Evolutionary conservation across 2,888 invertebrate genomes (phyloP), one percentile per base, ranked within the genome.

Genomic region (Leucophenga montana): DNA sequence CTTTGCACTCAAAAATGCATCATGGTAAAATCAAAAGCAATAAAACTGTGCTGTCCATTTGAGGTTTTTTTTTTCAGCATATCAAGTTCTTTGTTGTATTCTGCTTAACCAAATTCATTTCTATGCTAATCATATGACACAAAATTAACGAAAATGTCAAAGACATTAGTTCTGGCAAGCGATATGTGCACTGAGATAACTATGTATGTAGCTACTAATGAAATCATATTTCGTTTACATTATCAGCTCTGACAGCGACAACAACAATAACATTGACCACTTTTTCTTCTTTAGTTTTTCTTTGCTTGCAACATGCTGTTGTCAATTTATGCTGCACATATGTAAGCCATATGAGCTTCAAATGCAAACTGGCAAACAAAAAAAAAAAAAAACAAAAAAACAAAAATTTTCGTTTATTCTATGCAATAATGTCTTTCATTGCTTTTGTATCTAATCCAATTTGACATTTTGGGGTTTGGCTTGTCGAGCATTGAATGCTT

Each of bases 111-210:
- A n/a, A n/a, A n/a, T n/a, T n/a, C n/a, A n/a, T n/a, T n/a, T 27
- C 4, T 27, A 27, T 27, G 27, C 4, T 27, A 27, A 27, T 27
- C 27, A 27, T 27, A 27, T 27, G 4, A 4, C n/a, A 46, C 46
- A 46, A 50, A 50, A 16, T 18, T 50, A 16, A n/a, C 57, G 59
- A 72, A 66, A 70, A 67, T 71, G 67, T 62, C 59, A 59, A 76
- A 61, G 39, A 31, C 22, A 67, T 72, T 74, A 73, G 73, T 71
- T 74, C 8, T 50, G 67, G 8, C 16, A 50, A 50, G 8, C 50
- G n/a, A 50, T n/a, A 77, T 75, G 22, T 78, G 4, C 27, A 27
- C 27, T 27, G 27, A n/a, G 6, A 50, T 50, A 50, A 1, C 16
- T 50, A 8, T n/a, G 2, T 13, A 1, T 13, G 3, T 50, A 70